phyloP scores from a whole-genome alignment of 1,140 invertebrate genomes.

The Hyphantria cunea region DNA sequence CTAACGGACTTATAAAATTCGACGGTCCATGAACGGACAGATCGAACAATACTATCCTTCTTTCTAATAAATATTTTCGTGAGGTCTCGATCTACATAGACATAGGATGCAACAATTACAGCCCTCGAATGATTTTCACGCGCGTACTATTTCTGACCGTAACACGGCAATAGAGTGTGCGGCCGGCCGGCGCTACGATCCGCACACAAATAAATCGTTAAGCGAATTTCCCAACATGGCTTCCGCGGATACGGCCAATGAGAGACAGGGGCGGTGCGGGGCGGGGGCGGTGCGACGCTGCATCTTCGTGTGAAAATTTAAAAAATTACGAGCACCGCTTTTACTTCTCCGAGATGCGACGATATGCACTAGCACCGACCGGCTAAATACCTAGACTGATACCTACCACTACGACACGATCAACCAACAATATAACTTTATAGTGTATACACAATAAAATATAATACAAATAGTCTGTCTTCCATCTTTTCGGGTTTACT shows the following conservation, averaged over 20 bases:
- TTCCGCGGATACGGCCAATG: slow-evolving; percentile 46
- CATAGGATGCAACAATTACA: slow-evolving; percentile 33
- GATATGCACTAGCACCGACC: slow-evolving; percentile 29
- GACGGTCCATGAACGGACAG: slow-evolving; percentile 45
- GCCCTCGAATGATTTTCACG: slow-evolving; percentile 38
- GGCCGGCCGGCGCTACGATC: slow-evolving; percentile 36
- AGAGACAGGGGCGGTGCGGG: slow-evolving; percentile 39
- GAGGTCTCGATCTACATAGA: slow-evolving; percentile 33
- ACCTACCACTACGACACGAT: slow-evolving; percentile 18
- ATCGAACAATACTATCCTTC: slow-evolving; percentile 39
- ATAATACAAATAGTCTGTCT: no score
- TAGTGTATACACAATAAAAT: no score
- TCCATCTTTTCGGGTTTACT: no score
- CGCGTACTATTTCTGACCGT: slow-evolving; percentile 31
- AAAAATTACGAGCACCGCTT: slow-evolving; percentile 48
- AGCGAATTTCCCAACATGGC: slow-evolving; percentile 66
- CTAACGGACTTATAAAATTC: slow-evolving; percentile 61
- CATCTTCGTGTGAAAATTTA: slow-evolving; percentile 58
- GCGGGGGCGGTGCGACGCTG: slow-evolving; percentile 34
- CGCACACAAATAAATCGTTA: slow-evolving; percentile 63
- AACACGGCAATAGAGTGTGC: slow-evolving; percentile 36
- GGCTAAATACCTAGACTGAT: slow-evolving; percentile 35
- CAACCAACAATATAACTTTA: slow-evolving; percentile 10
- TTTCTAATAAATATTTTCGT: slow-evolving; percentile 40
- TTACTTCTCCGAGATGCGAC: slow-evolving; percentile 45